phyloP scores from a whole-genome alignment of 2,888 invertebrate genomes.

The Daptonema setosum region DNA sequence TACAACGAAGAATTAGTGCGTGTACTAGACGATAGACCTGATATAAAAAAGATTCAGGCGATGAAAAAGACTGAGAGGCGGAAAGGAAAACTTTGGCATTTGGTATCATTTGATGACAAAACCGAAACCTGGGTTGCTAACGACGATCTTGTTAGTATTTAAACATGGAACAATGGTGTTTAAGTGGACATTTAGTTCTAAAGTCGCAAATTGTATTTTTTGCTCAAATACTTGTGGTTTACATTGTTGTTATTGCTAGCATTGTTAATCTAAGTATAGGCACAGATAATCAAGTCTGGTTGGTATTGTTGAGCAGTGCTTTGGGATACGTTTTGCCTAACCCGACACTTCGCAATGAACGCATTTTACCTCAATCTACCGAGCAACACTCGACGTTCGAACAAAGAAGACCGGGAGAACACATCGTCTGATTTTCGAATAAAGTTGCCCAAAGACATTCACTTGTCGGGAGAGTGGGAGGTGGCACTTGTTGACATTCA shows the following conservation, averaged over 20 bases:
- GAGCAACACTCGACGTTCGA: slow-evolving; percentile 2
- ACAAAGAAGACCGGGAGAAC: neutral
- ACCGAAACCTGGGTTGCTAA: too few species aligned
- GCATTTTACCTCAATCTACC: slow-evolving; percentile 4
- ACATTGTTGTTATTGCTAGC: neutral
- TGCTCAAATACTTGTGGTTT: neutral
- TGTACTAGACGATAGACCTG: too few species aligned
- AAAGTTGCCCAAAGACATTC: neutral
- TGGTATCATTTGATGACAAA: too few species aligned
- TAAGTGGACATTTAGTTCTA: too few species aligned
- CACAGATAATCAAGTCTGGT: neutral
- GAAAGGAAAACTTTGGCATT: too few species aligned
- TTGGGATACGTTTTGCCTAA: slow-evolving; percentile 1
- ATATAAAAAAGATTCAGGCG: too few species aligned
- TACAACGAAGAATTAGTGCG: too few species aligned
- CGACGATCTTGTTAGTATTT: neutral
- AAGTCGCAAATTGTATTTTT: neutral
- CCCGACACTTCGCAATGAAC: neutral
- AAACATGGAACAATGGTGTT: too few species aligned
- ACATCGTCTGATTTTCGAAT: neutral
- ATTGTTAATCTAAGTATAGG: neutral
- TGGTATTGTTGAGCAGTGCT: neutral
- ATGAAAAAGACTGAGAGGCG: too few species aligned
- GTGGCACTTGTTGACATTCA: neutral
- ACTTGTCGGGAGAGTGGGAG: slow-evolving; percentile 3